Base-by-base conservation (phyloP, 2,797 vertebrate genomes). In the Acrossocheilus wenchowensis region DNA sequence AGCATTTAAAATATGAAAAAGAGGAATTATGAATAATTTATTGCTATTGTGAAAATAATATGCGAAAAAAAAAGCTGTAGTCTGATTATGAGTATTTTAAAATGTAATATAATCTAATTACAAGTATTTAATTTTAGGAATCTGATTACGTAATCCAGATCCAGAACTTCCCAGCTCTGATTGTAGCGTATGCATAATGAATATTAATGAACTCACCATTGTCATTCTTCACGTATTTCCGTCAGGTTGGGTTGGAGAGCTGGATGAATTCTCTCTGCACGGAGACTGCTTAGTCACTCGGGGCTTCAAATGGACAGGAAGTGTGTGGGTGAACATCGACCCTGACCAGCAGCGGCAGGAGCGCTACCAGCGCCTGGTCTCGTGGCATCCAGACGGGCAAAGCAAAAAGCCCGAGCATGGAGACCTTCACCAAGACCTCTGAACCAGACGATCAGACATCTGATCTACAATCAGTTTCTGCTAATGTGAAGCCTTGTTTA, bases 291-390 rank as follows among this genome's bases (percentile, higher is more conserved):
- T 97, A 52, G 97, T 99, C 87, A 96, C 94, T 5, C 95, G 92
- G 0, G 97, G 97, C 77, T 95, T 96, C 36, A 99, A 98, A 90
- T 99, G 98, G 98, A 96, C 97, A 2, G 98, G 97, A 89, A 97
- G 97, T 94, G 98, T 97, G 93, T 99, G 98, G 98, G 96, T 99
- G 90, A 99, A 99, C 1, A 96, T 99, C 78, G 98, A 99, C 90
- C 97, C 98, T 48, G 97, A 97, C 90, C 93, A 95, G 81, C 92
- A 93, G 80, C 95, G 96, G 52, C 98, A 99, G 94, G 95, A 95
- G 77, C 95, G 93, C 83, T 99, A 97, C 94, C 98, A 98, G 94
- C 96, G 96, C 92, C 91, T 95, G 82, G 92, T 96, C 74, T 91
- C 92, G 71, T 92, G 87, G 74, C 75, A 83, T 48, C 86, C 85